Percentiles rank a stretch among this genome's conserved stretches.
Conservation (phyloP, 2,113 vertebrate genomes). For the Suncus etruscus region DNA sequence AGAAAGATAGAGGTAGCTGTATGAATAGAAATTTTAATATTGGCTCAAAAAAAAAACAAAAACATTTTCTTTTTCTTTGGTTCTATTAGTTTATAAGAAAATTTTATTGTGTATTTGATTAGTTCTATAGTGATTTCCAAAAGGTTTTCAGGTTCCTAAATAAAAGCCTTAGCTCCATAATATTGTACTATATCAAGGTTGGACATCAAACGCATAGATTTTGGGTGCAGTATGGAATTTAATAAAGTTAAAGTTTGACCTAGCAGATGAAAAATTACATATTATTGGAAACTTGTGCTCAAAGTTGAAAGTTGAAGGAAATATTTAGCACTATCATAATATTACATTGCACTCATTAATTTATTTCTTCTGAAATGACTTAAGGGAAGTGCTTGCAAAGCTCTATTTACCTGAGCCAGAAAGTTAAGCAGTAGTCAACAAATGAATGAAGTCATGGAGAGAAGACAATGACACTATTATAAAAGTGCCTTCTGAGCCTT, state of each 20-base stretch:
- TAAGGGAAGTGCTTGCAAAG: conserved; percentile 87
- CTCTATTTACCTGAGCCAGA: conserved; percentile 88
- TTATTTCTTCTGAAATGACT: conserved; percentile 90
- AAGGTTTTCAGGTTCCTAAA: conserved; percentile 84
- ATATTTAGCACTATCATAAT: conserved; percentile 92
- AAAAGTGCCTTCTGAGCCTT: conserved; percentile 84
- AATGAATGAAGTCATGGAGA: conserved; percentile 88
- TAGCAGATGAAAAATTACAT: conserved; percentile 87
- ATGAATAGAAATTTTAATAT: conserved; percentile 26
- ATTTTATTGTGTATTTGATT: conserved; percentile 57
- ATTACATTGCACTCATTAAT: conserved; percentile 92
- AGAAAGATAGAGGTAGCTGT: conserved; percentile 3
- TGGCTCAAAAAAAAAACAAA: conserved; percentile 10
- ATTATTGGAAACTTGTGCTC: conserved; percentile 93
- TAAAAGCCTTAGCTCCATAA: conserved; percentile 85
- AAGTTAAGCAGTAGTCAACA: conserved; percentile 89
- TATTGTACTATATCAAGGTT: conserved; percentile 89
- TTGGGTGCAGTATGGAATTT: conserved; percentile 92
- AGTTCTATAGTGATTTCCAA: conserved; percentile 74
- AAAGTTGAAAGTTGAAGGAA: conserved; percentile 91
- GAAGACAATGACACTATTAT: conserved; percentile 89
- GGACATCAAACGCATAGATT: conserved; percentile 90
- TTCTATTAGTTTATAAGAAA: conserved; percentile 46
- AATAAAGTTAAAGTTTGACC: conserved; percentile 90
- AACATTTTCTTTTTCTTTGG: conserved; percentile 45